Percentiles rank a stretch among this genome's conserved stretches.
Conservation (phyloP, 1,140 invertebrate genomes). For the Heliothis subflexa region DNA sequence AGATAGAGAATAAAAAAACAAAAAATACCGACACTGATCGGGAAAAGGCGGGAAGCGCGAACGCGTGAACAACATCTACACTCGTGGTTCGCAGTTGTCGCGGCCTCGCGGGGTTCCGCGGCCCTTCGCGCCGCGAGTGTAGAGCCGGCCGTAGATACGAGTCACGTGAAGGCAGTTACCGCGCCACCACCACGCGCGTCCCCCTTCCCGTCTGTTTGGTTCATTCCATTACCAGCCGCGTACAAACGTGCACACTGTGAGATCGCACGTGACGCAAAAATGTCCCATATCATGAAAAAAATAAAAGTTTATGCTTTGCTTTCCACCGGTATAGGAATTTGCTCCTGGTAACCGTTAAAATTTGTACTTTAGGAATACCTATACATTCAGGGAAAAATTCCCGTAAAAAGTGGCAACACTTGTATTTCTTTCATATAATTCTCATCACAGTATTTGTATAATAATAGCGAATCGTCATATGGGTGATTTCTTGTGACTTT, state of each 20-base stretch:
- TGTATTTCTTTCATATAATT: too few relatives aligned
- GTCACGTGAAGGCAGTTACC: not conserved
- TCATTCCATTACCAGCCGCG: slow-evolving; percentile 6
- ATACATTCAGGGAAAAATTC: too few relatives aligned
- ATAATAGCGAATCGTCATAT: too few relatives aligned
- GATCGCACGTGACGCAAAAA: slow-evolving; percentile 1
- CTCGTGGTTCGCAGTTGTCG: too few relatives aligned
- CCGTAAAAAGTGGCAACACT: too few relatives aligned
- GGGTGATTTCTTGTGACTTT: too few relatives aligned
- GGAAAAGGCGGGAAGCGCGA: too few relatives aligned
- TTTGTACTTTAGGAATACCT: too few relatives aligned
- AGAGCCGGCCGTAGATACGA: not conserved
- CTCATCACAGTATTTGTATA: too few relatives aligned
- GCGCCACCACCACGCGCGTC: not conserved
- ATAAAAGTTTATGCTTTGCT: slow-evolving; percentile 22
- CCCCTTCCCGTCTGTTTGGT: not conserved
- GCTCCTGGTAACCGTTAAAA: too few relatives aligned
- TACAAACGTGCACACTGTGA: slow-evolving; percentile 4
- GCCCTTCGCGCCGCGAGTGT: too few relatives aligned
- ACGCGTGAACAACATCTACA: too few relatives aligned
- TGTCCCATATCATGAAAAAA: slow-evolving; percentile 10
- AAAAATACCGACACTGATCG: not conserved
- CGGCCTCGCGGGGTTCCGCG: not conserved
- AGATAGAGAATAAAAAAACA: not conserved
- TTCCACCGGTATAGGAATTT: slow-evolving; percentile 11